A percentile compares a stretch with the other conserved stretches of the same genome.
Conservation (phyloP, 2,888 invertebrate species). For the Protodeltote pygarga region DNA sequence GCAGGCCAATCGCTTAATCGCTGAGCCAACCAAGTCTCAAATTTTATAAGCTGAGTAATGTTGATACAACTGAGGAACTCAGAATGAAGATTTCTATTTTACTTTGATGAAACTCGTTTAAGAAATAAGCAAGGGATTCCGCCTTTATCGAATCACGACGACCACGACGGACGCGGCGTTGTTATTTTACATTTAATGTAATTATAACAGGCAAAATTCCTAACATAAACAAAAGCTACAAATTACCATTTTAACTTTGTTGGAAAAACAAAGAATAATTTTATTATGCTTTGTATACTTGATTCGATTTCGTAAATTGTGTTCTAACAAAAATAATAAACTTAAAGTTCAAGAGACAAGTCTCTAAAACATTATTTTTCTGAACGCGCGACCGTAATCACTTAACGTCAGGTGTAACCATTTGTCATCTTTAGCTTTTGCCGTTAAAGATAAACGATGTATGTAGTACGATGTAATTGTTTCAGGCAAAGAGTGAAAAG, state of each 20-base stretch:
- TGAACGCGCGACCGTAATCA: slow-evolving; percentile 15
- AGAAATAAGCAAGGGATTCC: slow-evolving; percentile 9
- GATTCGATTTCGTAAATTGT: slow-evolving; percentile 16
- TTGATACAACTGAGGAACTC: neutral
- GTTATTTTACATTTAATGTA: slow-evolving; percentile 16
- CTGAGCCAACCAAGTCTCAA: no score
- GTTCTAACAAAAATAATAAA: slow-evolving; percentile 11
- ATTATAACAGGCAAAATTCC: slow-evolving; percentile 15
- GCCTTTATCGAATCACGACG: slow-evolving; percentile 1
- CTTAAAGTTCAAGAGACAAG: slow-evolving; percentile 2
- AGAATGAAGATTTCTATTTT: slow-evolving; percentile 6
- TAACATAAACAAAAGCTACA: neutral
- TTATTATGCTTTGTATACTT: slow-evolving; percentile 1
- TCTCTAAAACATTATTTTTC: slow-evolving; percentile 7
- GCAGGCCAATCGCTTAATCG: no score
- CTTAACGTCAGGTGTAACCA: slow-evolving; percentile 18
- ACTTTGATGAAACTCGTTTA: slow-evolving; percentile 15
- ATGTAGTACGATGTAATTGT: slow-evolving; percentile 25
- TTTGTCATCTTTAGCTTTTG: slow-evolving; percentile 22
- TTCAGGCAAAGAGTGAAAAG: slow-evolving; percentile 14
- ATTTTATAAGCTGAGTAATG: neutral
- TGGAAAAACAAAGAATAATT: neutral
- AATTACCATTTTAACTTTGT: slow-evolving; percentile 8
- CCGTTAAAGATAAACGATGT: slow-evolving; percentile 30
- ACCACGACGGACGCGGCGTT: no score